Base-by-base conservation (phyloP, 64 coral and sea anemone genomes). In the Acropora yongei region DNA sequence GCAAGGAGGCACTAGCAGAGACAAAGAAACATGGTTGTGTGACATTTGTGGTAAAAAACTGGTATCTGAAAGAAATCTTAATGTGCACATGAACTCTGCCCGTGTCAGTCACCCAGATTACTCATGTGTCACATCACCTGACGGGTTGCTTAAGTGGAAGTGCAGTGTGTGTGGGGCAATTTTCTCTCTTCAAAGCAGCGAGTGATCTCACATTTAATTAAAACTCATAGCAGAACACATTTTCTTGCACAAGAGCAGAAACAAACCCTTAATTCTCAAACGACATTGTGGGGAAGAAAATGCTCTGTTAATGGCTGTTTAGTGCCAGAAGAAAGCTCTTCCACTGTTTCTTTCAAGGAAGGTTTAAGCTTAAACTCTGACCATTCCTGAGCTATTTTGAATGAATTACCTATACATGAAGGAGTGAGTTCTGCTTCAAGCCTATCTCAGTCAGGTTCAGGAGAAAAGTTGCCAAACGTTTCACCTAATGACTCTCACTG, bases 191-290 rank as follows among this genome's bases (percentile, higher is more conserved):
- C 85, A 0, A 87, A 87, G 68, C 85, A 87, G 73, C 45, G 85
- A 6, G 43, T 87, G 10, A 87, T 72, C 20, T 53, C 68, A 39
- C 85, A 87, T 87, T 75, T 87, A 55, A 19, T 75, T 41, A 87
- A 50, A 87, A 87, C 50, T 41, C 85, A 87, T 75, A 69, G 45
- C 5, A 87, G 48, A 75, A 87, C 85, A 19, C 53, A 87, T 20
- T 46, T 87, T 74, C 3, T 18, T 49, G 60, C 11, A 7, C 45
- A 50, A 42, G 73, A 39, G 18, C n/a, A 75, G 4, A 74, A 75
- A 47, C 63, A 75, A 75, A 75, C 45, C 16, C 13, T 20, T 7
- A 46, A 55, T 30, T 87, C 85, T 19, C 51, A 10, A 55, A 55
- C 51, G 10, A 55, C 51, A 55, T 55, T 55, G 51, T 55, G 51